Evolutionary conservation across 2,888 invertebrate genomes (phyloP), one percentile per base, ranked within the genome.

Genomic region (Copidosoma aretas): DNA sequence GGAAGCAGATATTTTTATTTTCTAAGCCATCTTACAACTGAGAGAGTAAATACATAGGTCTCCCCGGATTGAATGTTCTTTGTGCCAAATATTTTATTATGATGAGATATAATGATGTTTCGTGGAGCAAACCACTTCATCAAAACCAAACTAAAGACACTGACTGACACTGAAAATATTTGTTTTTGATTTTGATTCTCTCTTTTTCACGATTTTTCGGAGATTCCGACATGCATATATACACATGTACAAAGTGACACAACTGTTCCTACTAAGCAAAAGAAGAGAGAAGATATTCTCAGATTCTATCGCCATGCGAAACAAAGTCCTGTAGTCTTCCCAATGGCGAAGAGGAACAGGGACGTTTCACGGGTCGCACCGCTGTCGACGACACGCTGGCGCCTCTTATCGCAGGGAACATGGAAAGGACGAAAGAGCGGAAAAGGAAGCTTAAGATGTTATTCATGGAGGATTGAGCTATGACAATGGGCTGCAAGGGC

Each of bases 241-340:
- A 17, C 8, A 49, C n/a, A 12, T 1, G 19, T 2, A 10, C 19
- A 32, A 17, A 49, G 49, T 32, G 3, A 32, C 22, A 24, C 53
- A 1, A 24, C 60, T 64, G 68, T 64, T 71, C 64, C 68, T 69
- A 58, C 67, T 67, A 60, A 56, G 53, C 52, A 54, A 53, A 69
- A 51, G 32, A 25, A 15, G 52, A 39, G 39, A 21, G 32, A 53
- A 57, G 67, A 60, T 64, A 74, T 68, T 73, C 73, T 62, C 58
- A 70, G 78, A 78, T 77, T 75, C 74, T 77, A 77, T 77, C 77
- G 60, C 54, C 54, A 24, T 14, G 61, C 75, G 71, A 78, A 76
- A 75, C 77, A 77, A 77, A 75, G 75, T 65, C 73, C 63, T 65
- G 70, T 75, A 74, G 72, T 75, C 76, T 73, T 75, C 71, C 58